Conservation (phyloP, 1,140 invertebrate species). For the Trigoniulus corallinus region DNA sequence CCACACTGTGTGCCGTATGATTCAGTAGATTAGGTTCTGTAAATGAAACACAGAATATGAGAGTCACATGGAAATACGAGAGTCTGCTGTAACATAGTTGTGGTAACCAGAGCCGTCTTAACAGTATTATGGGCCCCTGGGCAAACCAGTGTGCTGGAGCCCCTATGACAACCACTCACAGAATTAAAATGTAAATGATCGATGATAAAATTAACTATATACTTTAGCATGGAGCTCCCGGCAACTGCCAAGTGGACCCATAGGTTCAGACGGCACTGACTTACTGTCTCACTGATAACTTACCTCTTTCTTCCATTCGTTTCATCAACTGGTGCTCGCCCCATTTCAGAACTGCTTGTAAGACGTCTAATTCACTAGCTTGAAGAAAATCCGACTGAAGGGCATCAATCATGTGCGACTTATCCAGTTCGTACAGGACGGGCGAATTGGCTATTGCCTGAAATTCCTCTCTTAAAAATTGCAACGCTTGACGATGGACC, state of each 20-base stretch:
- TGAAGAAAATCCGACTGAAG: constrained; percentile 78
- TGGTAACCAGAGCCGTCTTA: neutral
- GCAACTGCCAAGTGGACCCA: too few relatives aligned
- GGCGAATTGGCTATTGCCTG: constrained; percentile 47
- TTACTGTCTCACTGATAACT: neutral
- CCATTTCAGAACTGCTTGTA: constrained; percentile 77
- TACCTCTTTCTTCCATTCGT: constrained; percentile 16
- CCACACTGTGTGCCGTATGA: constrained; percentile 77
- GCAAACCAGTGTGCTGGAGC: too few relatives aligned
- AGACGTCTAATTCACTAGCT: constrained; percentile 71
- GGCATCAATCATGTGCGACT: constrained; percentile 56
- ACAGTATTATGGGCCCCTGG: too few relatives aligned
- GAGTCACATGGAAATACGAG: neutral
- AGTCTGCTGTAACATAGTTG: neutral
- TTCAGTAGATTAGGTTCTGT: constrained; percentile 77
- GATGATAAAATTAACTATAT: too few relatives aligned
- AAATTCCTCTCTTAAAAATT: constrained; percentile 72
- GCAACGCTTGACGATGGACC: constrained; percentile 71
- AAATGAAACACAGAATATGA: constrained; percentile 12
- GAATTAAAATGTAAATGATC: too few relatives aligned
- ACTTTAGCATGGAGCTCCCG: too few relatives aligned
- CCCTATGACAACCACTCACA: too few relatives aligned
- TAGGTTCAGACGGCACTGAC: too few relatives aligned
- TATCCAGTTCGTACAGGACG: constrained; percentile 62
- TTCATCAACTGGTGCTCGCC: constrained; percentile 39